These are phyloP conservation scores for Pteronura brasiliensis DNA, from an alignment of 2,113 vertebrate genomes.

Conservation along the genomic window DNA sequence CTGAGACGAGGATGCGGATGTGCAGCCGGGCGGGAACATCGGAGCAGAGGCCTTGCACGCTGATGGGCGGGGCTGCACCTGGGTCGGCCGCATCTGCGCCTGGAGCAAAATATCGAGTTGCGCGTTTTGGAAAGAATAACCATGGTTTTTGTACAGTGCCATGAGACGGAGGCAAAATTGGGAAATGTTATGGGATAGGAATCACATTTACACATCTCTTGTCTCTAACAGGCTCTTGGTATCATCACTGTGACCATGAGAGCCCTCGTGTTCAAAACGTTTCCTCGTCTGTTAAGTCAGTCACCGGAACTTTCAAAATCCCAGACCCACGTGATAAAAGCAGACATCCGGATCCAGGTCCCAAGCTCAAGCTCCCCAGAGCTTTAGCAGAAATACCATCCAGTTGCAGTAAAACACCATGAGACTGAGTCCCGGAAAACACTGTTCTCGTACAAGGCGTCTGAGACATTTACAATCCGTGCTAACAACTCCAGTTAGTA, in stretches of 20 bases:
- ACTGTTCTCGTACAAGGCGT: not conserved
- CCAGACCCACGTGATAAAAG: not conserved
- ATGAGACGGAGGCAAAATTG: not conserved
- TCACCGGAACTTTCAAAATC: not conserved
- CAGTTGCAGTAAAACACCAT: not conserved
- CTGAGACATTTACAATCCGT: not conserved
- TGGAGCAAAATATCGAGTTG: not conserved
- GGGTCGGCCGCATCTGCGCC: conserved; percentile 45
- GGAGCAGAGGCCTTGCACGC: conserved; percentile 78
- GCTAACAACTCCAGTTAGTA: not conserved
- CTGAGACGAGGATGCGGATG: conserved; percentile 84
- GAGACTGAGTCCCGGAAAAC: too few relatives aligned
- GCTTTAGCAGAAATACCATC: not conserved
- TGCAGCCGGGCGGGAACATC: conserved; percentile 88
- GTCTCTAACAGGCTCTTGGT: not conserved
- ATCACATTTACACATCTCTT: not conserved
- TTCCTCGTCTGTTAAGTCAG: not conserved
- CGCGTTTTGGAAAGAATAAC: not conserved
- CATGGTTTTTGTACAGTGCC: not conserved
- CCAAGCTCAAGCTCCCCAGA: not conserved
- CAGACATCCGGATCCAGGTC: not conserved
- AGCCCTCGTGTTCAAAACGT: not conserved
- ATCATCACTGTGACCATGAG: fast-evolving
- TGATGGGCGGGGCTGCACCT: not conserved
- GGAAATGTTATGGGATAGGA: not conserved